A percentile compares a stretch with the other conserved stretches of the same genome.
phyloP scores from a whole-genome alignment of 2,888 invertebrate species.

The Proisotoma minuta region DNA sequence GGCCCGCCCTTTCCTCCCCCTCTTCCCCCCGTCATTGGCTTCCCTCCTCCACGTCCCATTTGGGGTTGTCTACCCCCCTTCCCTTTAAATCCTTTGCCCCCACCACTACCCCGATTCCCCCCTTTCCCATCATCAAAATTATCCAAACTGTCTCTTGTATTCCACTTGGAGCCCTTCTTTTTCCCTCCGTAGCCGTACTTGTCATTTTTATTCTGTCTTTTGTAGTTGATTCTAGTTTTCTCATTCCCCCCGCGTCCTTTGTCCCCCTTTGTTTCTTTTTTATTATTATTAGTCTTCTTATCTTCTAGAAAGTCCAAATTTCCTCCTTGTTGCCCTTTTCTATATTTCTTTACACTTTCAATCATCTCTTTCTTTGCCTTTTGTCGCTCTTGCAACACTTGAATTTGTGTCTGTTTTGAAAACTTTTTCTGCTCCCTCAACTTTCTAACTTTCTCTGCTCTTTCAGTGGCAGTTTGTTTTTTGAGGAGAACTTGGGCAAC shows the following conservation, averaged over 20 bases:
- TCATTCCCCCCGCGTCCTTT: conserved; percentile 14
- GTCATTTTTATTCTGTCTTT: conserved; percentile 39
- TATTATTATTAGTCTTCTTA: conserved; percentile 52
- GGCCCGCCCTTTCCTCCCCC: conserved; percentile 15
- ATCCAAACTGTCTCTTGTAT: conserved; percentile 44
- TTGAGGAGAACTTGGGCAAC: conserved; percentile 66
- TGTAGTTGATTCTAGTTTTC: conserved; percentile 25
- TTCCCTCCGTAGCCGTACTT: conserved; percentile 43
- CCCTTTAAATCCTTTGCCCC: background rate
- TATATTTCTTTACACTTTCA: conserved; percentile 87
- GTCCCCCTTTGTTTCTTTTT: background rate
- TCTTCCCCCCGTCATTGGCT: conserved; percentile 1
- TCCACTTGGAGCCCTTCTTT: conserved; percentile 40
- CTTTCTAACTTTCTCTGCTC: conserved; percentile 84
- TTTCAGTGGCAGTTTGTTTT: conserved; percentile 77
- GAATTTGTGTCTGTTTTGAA: conserved; percentile 81
- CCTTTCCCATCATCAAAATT: conserved; percentile 27
- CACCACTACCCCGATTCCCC: background rate
- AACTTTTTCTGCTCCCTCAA: conserved; percentile 86
- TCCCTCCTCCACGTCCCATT: background rate
- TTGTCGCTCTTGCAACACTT: conserved; percentile 76
- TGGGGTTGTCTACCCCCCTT: conserved; percentile 5
- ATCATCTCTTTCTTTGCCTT: conserved; percentile 87
- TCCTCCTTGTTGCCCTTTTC: conserved; percentile 72
- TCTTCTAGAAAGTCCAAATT: conserved; percentile 77